These are phyloP conservation scores for Ganaspis brasiliensis DNA, from an alignment of 2,888 invertebrate species.

Conservation along the genomic window DNA sequence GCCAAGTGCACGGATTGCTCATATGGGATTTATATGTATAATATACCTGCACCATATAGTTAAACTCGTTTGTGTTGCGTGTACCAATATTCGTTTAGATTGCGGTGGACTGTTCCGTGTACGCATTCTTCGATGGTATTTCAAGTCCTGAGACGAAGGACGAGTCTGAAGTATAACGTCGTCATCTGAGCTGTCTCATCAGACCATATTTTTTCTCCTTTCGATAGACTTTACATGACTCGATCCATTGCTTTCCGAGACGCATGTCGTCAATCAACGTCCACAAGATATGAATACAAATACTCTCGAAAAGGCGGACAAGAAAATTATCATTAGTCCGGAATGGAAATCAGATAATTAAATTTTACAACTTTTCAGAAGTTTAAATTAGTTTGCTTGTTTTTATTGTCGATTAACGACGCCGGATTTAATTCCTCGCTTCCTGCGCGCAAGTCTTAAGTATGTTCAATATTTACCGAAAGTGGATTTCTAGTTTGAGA, in stretches of 20 bases:
- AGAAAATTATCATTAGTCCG: slow-evolving; percentile 4
- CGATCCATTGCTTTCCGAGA: slow-evolving; percentile 20
- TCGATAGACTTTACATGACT: slow-evolving; percentile 9
- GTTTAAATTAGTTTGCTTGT: no score
- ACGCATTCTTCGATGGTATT: slow-evolving; percentile 13
- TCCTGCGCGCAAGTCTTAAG: no score
- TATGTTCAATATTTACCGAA: neutral
- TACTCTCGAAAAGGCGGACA: slow-evolving; percentile 3
- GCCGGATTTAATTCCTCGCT: no score
- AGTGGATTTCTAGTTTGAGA: neutral
- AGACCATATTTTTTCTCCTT: slow-evolving; percentile 9
- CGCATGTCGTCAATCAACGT: slow-evolving; percentile 27
- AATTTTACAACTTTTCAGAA: slow-evolving; percentile 1
- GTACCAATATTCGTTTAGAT: neutral
- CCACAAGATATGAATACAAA: slow-evolving; percentile 14
- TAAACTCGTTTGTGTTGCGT: slow-evolving; percentile 19
- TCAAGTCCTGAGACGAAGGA: slow-evolving; percentile 11
- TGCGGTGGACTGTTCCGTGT: neutral
- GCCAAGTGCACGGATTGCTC: neutral
- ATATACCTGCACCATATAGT: slow-evolving; percentile 8
- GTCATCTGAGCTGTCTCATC: slow-evolving; percentile 25
- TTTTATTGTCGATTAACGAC: no score
- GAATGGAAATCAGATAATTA: slow-evolving; percentile 31
- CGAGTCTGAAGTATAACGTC: slow-evolving; percentile 14
- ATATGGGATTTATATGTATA: no score